Base-by-base conservation (phyloP, 1,140 invertebrate species). In the Oncopodura yosiiana region DNA sequence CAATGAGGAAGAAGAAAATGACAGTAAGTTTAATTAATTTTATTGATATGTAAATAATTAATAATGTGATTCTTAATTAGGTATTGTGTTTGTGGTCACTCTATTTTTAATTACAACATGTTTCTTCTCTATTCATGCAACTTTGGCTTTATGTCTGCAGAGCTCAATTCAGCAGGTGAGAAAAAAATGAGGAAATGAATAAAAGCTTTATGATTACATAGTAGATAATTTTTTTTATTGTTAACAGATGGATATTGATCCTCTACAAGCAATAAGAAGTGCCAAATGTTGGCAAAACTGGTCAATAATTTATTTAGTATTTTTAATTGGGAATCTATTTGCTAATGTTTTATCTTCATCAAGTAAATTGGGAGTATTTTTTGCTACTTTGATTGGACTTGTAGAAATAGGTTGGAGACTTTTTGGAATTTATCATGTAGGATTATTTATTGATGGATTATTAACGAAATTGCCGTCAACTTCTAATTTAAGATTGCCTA, bases 281-380 rank as follows among this genome's bases (percentile, higher is more conserved):
- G 48, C 54, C 3, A 56, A 56, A 50, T 38, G 36, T 1, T 56
- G 54, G 54, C 54, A 56, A 34, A 56, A 50, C 34, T 56, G 54
- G 54, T 49, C 54, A n/a, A 56, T 56, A 12, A 27, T 56, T 1
- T 56, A 50, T n/a, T 29, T 56, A 1, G 44, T 56, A n/a, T 49
- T 56, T 41, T 16, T 56, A 2, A 24, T 50, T 9, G 38, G 46
- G 18, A 37, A 56, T 21, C n/a, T 29, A n/a, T 37, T 56, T 19
- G 24, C 54, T 2, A 56, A 56, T 42, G 41, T 56, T 34, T 30
- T 56, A 6, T 50, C 54, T 23, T 23, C 51, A 9, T 4, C 29
- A 34, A 24, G 38, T 5, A 41, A 49, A 38, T 19, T 43, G n/a
- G 6, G 2, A 14, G 36, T 56, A 5, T 18, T 44, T 27, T 9